phyloP scores from a whole-genome alignment of 1,140 invertebrate species.

The Gryllus bimaculatus region DNA sequence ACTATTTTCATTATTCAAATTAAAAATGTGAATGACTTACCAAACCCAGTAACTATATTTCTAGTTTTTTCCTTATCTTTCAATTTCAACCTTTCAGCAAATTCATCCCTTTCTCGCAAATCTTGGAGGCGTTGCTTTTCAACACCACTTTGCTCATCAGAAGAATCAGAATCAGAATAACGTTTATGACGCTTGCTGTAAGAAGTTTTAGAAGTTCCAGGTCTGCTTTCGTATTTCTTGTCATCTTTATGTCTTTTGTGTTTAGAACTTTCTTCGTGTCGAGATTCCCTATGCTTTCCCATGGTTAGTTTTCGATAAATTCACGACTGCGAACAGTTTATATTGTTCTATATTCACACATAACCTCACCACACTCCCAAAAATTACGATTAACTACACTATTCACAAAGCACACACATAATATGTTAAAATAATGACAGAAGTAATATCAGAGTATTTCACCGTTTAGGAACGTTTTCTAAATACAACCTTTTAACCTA shows the following conservation, averaged over 20 bases:
- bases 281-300: not conserved
- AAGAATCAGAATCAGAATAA: constrained; percentile 31
- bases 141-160: constrained; percentile 47
- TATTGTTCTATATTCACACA: too few relatives aligned
- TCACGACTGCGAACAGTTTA: too few relatives aligned
- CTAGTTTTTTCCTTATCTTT: constrained; percentile 84
- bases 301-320: not conserved
- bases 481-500: too few relatives aligned
- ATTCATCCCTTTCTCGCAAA: constrained; percentile 88
- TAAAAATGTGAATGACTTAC: not conserved
- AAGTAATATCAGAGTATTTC: too few relatives aligned
- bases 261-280: not conserved
- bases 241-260: not conserved
- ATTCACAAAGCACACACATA: too few relatives aligned
- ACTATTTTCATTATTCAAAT: not conserved
- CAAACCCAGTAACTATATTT: constrained; percentile 45
- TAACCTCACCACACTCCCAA: too few relatives aligned
- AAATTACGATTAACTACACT: too few relatives aligned
- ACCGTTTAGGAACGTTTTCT: too few relatives aligned
- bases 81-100: constrained; percentile 76
- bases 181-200: not conserved
- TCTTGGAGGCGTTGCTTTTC: constrained; percentile 64
- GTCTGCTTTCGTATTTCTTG: not conserved
- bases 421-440: too few relatives aligned
- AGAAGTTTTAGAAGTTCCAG: not conserved